phyloP scores from a whole-genome alignment of 2,888 invertebrate genomes.

The Aradus depressus region DNA sequence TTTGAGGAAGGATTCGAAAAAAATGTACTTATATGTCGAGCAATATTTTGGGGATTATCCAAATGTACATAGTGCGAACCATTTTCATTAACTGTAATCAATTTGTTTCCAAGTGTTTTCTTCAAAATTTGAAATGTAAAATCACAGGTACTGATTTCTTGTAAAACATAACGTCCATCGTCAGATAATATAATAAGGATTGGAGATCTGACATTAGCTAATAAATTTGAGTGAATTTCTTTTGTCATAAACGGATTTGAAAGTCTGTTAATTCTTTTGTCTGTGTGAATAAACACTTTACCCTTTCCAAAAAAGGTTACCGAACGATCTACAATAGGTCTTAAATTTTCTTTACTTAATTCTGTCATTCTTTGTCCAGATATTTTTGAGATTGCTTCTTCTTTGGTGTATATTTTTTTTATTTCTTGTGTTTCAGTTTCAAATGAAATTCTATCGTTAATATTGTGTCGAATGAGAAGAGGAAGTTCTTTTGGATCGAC shows the following conservation, averaged over 20 bases:
- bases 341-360: slow-evolving; percentile 23
- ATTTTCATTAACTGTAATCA: slow-evolving; percentile 22
- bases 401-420: slow-evolving; percentile 22
- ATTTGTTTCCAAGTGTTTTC: slow-evolving; percentile 15
- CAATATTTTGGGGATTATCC: slow-evolving; percentile 28
- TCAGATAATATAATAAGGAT: slow-evolving; percentile 30
- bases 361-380: slow-evolving; percentile 20
- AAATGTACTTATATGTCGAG: slow-evolving; percentile 25
- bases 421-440: slow-evolving; percentile 23
- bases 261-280: slow-evolving; percentile 29
- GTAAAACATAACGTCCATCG: slow-evolving; percentile 25
- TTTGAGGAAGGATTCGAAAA: slow-evolving; percentile 3
- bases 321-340: slow-evolving; percentile 23
- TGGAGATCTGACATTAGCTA: slow-evolving; percentile 29
- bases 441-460: slow-evolving; percentile 6
- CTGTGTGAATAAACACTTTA: slow-evolving; percentile 30
- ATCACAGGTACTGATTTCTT: slow-evolving; percentile 9
- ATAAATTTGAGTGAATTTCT: slow-evolving; percentile 25
- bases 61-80: slow-evolving; percentile 31
- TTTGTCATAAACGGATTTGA: slow-evolving; percentile 22
- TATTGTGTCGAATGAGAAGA: slow-evolving; percentile 16
- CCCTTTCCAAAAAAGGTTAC: slow-evolving; percentile 20
- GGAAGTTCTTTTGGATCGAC: slow-evolving; percentile 21
- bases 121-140: slow-evolving; percentile 13
- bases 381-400: slow-evolving; percentile 27